Base-by-base conservation (phyloP, 2,797 vertebrate genomes). In the Parauchenoglanis ngamensis region DNA sequence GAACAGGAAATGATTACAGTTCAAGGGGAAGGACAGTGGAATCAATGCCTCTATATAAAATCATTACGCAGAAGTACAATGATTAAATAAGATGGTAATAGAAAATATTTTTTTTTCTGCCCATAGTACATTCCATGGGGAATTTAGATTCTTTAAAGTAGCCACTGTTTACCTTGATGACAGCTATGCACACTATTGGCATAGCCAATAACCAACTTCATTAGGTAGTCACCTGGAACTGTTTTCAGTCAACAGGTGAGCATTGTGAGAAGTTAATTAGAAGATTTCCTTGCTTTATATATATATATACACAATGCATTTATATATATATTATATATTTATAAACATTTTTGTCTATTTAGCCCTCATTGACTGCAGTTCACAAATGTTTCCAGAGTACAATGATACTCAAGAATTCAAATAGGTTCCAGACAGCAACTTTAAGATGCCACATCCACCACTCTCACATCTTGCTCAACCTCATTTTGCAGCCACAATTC, bases 351-450 rank as follows among this genome's bases (percentile, higher is more conserved):
- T 65, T 54, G 12, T 11, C 5, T 19, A 54, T 78, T 76, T 54
- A 78, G 7, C 13, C 25, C 19, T 15, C 19, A 40, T 12, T 68
- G 40, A 31, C 52, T 0, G 3, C 8, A 68, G 61, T 40, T 68
- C 61, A 79, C 35, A 86, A 67, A 75, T 84, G 25, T 61, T 77
- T 57, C 19, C 35, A 84, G 61, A 49, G 68, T 49, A 40, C 44
- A 72, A 73, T 57, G 75, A 44, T 54, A 59, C 61, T 80, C 76
- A 79, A 54, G 54, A 56, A 46, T 85, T 87, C 12, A 68, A 87
- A 70, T 80, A n/a, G 63, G 31, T 86, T 76, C 84, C 84, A 85
- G 84, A 85, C 57, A 84, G 82, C 65, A 70, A 65, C 21, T 54
- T 86, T 78, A 79, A 79, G 61, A 86, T 80, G 76, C 85, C 65